A percentile compares a stretch with the other conserved stretches of the same genome.
Evolutionary conservation across 2,888 invertebrate genomes (phyloP).

Genomic region (Acleris literana): DNA sequence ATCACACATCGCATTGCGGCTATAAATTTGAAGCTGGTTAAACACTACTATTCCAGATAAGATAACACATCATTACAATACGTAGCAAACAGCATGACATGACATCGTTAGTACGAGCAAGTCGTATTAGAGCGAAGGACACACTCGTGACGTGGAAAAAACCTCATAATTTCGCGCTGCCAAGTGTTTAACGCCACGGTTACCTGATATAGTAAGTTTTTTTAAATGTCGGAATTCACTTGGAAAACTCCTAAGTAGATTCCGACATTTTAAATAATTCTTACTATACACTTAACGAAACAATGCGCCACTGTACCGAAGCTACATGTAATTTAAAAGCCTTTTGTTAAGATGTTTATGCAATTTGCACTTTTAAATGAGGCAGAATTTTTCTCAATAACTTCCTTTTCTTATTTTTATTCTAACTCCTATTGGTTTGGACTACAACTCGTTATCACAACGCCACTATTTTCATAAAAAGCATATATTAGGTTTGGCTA

Average conservation of each 20-base stretch:
- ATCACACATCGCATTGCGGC: slow-evolving; percentile 30
- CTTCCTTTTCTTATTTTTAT: not conserved
- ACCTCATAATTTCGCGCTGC: slow-evolving; percentile 33
- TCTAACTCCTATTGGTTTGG: not conserved
- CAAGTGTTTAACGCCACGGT: not conserved
- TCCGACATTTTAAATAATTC: no score
- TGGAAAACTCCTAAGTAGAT: no score
- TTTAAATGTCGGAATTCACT: no score
- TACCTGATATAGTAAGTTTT: no score
- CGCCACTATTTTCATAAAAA: no score
- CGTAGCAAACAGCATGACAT: slow-evolving; percentile 11
- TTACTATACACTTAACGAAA: slow-evolving; percentile 16
- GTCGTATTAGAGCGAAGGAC: slow-evolving; percentile 29
- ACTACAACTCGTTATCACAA: not conserved
- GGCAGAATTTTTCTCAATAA: not conserved
- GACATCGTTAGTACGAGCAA: slow-evolving; percentile 12
- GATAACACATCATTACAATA: slow-evolving; percentile 23
- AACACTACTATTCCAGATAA: slow-evolving; percentile 19
- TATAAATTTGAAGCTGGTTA: slow-evolving; percentile 2
- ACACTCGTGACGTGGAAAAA: slow-evolving; percentile 21
- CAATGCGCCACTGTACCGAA: slow-evolving; percentile 7
- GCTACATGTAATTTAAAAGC: slow-evolving; percentile 3
- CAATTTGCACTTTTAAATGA: slow-evolving; percentile 1
- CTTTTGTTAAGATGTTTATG: slow-evolving; percentile 15
- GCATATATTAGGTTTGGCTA: no score